Evolutionary conservation across 2,888 invertebrate species (phyloP).

Genomic region (Syrista parreyssii): DNA sequence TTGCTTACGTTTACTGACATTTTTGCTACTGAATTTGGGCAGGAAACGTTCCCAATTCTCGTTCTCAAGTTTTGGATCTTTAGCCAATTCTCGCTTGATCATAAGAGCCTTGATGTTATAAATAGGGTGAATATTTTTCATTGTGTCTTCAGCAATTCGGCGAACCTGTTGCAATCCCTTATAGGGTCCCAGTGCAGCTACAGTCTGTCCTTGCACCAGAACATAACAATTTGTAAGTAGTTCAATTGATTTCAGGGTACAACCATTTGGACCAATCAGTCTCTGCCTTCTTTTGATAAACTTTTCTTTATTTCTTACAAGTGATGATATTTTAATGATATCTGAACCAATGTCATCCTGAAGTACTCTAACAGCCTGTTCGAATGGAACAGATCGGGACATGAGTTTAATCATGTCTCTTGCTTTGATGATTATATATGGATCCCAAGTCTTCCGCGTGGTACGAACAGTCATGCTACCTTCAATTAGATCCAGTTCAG

Average conservation of each 20-base stretch:
- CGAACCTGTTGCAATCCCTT: slow-evolving; percentile 85
- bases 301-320: slow-evolving; percentile 91
- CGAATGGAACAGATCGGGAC: slow-evolving; percentile 95
- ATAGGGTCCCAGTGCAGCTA: slow-evolving; percentile 95
- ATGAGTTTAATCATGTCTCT: slow-evolving; percentile 95
- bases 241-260: slow-evolving; percentile 97
- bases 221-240: slow-evolving; percentile 96
- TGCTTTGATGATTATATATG: slow-evolving; percentile 95
- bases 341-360: slow-evolving; percentile 94
- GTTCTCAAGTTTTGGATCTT: slow-evolving; percentile 90
- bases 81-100: slow-evolving; percentile 95
- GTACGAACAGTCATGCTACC: slow-evolving; percentile 95
- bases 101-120: slow-evolving; percentile 97
- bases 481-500: slow-evolving; percentile 92
- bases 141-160: slow-evolving; percentile 93
- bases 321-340: slow-evolving; percentile 94
- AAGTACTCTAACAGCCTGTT: slow-evolving; percentile 89
- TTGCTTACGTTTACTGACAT: slow-evolving; percentile 87
- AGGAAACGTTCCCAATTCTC: slow-evolving; percentile 98
- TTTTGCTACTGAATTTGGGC: slow-evolving; percentile 93
- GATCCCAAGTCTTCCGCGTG: slow-evolving; percentile 98
- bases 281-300: slow-evolving; percentile 95
- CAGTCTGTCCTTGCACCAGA: slow-evolving; percentile 96
- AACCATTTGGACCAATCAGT: slow-evolving; percentile 97
- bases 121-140: slow-evolving; percentile 99